phyloP scores from a whole-genome alignment of 2,888 invertebrate genomes.

The Eretmocerus hayati region DNA sequence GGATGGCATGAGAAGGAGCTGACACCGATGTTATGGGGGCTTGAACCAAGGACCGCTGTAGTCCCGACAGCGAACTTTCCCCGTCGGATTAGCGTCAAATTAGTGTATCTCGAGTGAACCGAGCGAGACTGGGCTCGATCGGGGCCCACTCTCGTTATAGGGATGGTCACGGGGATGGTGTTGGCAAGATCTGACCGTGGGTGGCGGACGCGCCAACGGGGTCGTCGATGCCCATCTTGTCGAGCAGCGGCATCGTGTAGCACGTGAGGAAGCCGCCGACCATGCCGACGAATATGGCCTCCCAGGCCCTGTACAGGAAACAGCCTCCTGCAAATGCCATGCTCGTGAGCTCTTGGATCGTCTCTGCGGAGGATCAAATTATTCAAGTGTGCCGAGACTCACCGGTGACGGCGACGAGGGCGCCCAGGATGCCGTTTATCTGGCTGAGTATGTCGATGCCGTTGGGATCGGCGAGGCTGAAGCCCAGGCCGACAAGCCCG shows the following conservation, averaged over 20 bases:
- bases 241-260: slow-evolving; percentile 65
- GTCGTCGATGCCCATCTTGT: slow-evolving; percentile 74
- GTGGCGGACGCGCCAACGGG: slow-evolving; percentile 89
- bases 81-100: too few species aligned
- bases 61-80: too few species aligned
- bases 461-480: slow-evolving; percentile 56
- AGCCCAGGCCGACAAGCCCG: slow-evolving; percentile 61
- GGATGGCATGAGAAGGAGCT: too few species aligned
- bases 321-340: slow-evolving; percentile 70
- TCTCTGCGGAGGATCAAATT: neutral
- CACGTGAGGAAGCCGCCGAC: slow-evolving; percentile 72
- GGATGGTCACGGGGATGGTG: too few species aligned
- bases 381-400: neutral
- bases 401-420: slow-evolving; percentile 82
- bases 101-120: too few species aligned
- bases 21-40: too few species aligned
- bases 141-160: too few species aligned
- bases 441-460: slow-evolving; percentile 76
- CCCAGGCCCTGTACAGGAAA: slow-evolving; percentile 80
- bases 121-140: too few species aligned
- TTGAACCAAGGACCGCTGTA: too few species aligned
- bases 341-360: too few species aligned
- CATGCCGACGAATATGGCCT: slow-evolving; percentile 73
- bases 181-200: too few species aligned
- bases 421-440: slow-evolving; percentile 82